Base-by-base conservation (phyloP, 2,888 invertebrate species). In the Patella ulyssiponensis region DNA sequence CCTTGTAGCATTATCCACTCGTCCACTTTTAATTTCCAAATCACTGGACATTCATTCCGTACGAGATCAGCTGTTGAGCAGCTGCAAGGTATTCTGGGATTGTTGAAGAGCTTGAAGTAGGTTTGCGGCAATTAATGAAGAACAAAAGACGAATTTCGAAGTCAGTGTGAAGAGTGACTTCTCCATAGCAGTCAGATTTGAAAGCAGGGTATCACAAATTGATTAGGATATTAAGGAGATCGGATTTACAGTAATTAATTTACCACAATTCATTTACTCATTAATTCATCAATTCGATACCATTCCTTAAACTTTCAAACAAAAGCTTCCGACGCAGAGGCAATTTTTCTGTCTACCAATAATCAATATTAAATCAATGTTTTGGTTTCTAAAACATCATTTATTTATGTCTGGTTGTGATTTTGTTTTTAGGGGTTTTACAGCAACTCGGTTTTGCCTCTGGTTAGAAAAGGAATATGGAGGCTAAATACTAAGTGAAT, bases 41-140 rank as follows among this genome's bases (percentile, higher is more conserved):
- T 64, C 23, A 23, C 64, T 64, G 64, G 64, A 64, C 64, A 64
- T 23, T 64, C 23, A 64, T 64, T 64, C 23, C 64, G 23, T 64
- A 44, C 44, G 20, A 64, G 11, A 64, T 64, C 64, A 64, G 64
- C 64, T 64, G 64, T 64, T 64, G 23, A 64, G 23, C 64, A 64
- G 64, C 64, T 64, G 64, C 64, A 64, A 64, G 64, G 64, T 64
- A 64, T 64, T 64, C 64, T 64, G 64, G 64, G 20, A 64, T 64
- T 64, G 64, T 23, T 64, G 20, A 64, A 64, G 64, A 12, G 64
- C 20, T 64, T 64, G 64, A 64, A 64, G 64, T 64, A 64, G 64
- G 64, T 64, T 64, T 64, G 23, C 20, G 64, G 64, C 23, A 64
- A 64, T 64, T 64, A 64, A 64, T 14, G 23, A 64, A 64, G 64